phyloP scores from a whole-genome alignment of 2,113 vertebrate species.

The Myotis davidii region DNA sequence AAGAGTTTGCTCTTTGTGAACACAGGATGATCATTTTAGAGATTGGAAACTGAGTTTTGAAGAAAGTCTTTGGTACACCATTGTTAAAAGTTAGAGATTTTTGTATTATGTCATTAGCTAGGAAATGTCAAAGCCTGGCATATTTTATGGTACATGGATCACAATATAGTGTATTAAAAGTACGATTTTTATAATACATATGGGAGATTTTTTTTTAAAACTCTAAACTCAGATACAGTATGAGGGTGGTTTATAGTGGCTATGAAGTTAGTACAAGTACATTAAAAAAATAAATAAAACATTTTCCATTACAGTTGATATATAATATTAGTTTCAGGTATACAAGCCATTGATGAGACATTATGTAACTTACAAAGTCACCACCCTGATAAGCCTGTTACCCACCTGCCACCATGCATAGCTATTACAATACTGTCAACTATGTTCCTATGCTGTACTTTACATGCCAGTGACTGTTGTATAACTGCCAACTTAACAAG shows the following conservation, averaged over 20 bases:
- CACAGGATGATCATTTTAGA: neutral
- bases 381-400: neutral
- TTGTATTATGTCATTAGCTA: neutral
- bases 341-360: neutral
- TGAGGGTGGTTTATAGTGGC: neutral
- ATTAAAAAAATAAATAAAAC: neutral
- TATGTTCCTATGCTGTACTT: neutral
- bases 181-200: neutral
- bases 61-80: neutral
- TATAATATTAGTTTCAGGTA: neutral
- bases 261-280: neutral
- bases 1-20: neutral
- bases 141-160: neutral
- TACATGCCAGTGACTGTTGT: neutral
- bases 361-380: neutral
- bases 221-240: neutral
- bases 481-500: neutral
- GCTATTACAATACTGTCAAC: neutral
- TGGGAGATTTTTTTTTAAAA: neutral
- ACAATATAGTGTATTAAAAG: neutral
- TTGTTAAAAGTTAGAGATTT: neutral
- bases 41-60: constrained; percentile 6
- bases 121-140: neutral
- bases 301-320: neutral
- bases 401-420: no score